Evolutionary conservation across 37 sponge, comb jelly and placozoan species (phyloP).

Genomic region (Theonella swinhoei): DNA sequence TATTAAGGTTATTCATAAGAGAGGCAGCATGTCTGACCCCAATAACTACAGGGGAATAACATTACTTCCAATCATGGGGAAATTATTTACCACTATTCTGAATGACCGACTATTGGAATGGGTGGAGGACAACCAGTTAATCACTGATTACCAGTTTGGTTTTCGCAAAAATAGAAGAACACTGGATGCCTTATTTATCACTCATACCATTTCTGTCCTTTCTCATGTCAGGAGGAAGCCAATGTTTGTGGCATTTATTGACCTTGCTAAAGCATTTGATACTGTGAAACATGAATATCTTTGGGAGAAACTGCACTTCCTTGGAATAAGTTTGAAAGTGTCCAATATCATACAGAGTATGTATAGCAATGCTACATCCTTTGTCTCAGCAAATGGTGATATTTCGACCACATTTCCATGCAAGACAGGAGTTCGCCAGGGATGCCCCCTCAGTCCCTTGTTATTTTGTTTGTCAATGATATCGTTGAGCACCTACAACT

Average conservation of each 20-base stretch:
- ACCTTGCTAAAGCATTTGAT: not conserved
- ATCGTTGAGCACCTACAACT: not conserved
- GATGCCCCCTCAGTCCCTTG: not conserved
- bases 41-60: not conserved
- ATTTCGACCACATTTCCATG: not conserved
- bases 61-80: not conserved
- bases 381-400: not conserved
- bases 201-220: not conserved
- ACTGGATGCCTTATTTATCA: not conserved
- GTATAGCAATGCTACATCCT: not conserved
- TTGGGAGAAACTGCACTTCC: not conserved
- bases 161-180: slow-evolving; percentile 2
- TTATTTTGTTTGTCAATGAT: not conserved
- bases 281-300: not conserved
- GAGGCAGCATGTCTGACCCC: not conserved
- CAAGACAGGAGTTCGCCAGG: not conserved
- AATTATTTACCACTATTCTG: not conserved
- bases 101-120: not conserved
- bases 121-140: not conserved
- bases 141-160: not conserved
- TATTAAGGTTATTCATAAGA: not conserved
- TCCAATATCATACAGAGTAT: not conserved
- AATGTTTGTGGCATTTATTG: not conserved
- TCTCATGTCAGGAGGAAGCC: not conserved
- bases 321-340: not conserved